Percentiles rank a stretch among this genome's conserved stretches.
Evolutionary conservation across 2,888 invertebrate genomes (phyloP).

Genomic region (Perizoma affinitatum): DNA sequence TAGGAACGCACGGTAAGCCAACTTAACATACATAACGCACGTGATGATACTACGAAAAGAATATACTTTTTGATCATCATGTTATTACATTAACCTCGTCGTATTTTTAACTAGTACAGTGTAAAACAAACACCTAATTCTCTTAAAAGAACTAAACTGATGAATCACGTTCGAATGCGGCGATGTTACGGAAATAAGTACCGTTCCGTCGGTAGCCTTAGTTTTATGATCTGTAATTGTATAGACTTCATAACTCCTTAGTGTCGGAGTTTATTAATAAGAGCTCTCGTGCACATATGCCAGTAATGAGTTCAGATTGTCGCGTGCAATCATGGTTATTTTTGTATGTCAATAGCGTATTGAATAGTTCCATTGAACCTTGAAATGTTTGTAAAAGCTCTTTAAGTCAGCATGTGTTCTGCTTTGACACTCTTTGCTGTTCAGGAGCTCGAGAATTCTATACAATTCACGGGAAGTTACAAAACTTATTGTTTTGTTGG

Average conservation of each 20-base stretch:
- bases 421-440: constrained; percentile 23
- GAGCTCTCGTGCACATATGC: constrained; percentile 36
- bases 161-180: constrained; percentile 43
- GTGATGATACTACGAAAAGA: constrained; percentile 37
- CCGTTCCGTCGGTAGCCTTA: constrained; percentile 40
- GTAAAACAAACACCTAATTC: constrained; percentile 35
- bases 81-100: constrained; percentile 21
- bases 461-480: constrained; percentile 35
- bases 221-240: constrained; percentile 41
- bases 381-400: constrained; percentile 26
- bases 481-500: constrained; percentile 25
- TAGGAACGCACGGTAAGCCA: constrained; percentile 96
- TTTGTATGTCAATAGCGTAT: constrained; percentile 36
- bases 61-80: constrained; percentile 30
- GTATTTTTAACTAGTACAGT: constrained; percentile 24
- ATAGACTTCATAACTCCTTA: constrained; percentile 38
- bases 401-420: constrained; percentile 27
- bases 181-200: constrained; percentile 45
- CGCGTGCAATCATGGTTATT: constrained; percentile 40
- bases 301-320: constrained; percentile 36
- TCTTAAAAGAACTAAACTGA: constrained; percentile 38
- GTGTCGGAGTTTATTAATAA: constrained; percentile 39
- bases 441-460: constrained; percentile 27
- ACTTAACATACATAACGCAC: constrained; percentile 36
- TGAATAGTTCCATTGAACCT: constrained; percentile 30